These are phyloP conservation scores for Anodontia alba DNA, from an alignment of 2,888 invertebrate genomes.

Conservation along the genomic window DNA sequence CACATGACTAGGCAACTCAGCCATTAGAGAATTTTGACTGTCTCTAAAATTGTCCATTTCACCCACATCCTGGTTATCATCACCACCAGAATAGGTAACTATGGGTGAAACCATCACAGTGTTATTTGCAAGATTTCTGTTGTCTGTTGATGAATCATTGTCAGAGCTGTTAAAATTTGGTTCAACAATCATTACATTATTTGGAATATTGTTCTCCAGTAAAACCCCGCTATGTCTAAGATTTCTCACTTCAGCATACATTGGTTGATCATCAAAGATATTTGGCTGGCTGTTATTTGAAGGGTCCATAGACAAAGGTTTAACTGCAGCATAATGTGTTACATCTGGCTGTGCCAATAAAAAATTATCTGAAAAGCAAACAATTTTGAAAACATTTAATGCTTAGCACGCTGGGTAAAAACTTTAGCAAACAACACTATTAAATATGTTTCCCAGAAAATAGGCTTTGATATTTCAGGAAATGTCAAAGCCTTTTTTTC, in stretches of 20 bases:
- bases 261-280: slow-evolving; percentile 66
- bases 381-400: too few species aligned
- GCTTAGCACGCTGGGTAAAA: too few species aligned
- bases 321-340: slow-evolving; percentile 86
- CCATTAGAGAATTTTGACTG: slow-evolving; percentile 79
- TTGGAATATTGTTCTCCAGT: slow-evolving; percentile 20
- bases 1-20: slow-evolving; percentile 80
- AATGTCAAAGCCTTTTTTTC: too few species aligned
- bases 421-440: too few species aligned
- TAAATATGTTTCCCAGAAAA: too few species aligned
- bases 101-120: slow-evolving; percentile 8
- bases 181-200: slow-evolving; percentile 71
- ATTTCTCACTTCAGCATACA: slow-evolving; percentile 68
- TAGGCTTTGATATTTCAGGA: too few species aligned
- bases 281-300: slow-evolving; percentile 80
- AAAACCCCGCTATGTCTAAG: slow-evolving; percentile 66
- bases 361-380: slow-evolving; percentile 84
- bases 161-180: slow-evolving; percentile 53
- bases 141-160: not conserved
- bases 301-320: slow-evolving; percentile 62
- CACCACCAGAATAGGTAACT: not conserved
- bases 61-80: slow-evolving; percentile 49
- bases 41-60: slow-evolving; percentile 72
- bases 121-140: not conserved
- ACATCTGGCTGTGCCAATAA: slow-evolving; percentile 91